These are phyloP conservation scores for Leucopternis melanops DNA, from an alignment of 2,113 vertebrate genomes.

Conservation along the genomic window DNA sequence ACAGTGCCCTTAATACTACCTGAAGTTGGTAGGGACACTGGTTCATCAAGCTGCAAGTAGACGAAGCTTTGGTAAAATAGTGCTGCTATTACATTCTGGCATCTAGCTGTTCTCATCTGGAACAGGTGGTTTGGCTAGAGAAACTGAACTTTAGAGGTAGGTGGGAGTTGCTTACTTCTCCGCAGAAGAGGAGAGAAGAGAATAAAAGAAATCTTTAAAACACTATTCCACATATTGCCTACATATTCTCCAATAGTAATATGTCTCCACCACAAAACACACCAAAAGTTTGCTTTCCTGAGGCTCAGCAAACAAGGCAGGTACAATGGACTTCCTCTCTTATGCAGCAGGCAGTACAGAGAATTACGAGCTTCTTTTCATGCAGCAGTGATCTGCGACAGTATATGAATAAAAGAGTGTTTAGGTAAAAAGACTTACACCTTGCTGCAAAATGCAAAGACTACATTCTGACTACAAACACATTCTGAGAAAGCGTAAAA, in stretches of 20 bases:
- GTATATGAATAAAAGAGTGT: fast-evolving
- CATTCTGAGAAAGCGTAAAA: not conserved
- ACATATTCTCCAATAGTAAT: not conserved
- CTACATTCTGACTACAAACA: not conserved
- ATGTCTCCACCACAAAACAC: not conserved
- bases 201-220: not conserved
- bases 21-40: not conserved
- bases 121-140: not conserved
- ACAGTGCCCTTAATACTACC: not conserved
- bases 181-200: not conserved
- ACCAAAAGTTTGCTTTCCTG: not conserved
- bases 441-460: not conserved
- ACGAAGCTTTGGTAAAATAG: not conserved
- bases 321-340: not conserved
- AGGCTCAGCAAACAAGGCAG: not conserved
- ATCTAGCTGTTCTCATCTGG: not conserved
- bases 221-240: not conserved
- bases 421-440: not conserved
- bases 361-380: not conserved
- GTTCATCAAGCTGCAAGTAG: not conserved
- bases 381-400: not conserved
- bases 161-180: not conserved
- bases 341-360: not conserved
- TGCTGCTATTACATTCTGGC: not conserved
- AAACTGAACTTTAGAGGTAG: not conserved